Evolutionary conservation across 1,140 invertebrate species (phyloP).

Genomic region (Agrilus planipennis): DNA sequence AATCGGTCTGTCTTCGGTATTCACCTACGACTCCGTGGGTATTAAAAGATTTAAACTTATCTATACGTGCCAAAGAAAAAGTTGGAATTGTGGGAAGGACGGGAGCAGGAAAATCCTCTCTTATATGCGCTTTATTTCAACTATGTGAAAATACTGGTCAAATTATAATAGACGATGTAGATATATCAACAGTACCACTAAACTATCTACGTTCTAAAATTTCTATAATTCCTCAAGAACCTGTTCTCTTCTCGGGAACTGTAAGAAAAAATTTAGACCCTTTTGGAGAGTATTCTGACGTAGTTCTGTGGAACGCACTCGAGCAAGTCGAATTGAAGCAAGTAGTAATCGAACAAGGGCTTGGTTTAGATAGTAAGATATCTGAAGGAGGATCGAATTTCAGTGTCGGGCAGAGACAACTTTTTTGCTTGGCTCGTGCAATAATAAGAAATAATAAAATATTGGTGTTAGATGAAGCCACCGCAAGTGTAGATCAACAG

Average conservation of each 20-base stretch:
- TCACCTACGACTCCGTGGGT: slow-evolving; percentile 49
- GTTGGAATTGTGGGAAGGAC: slow-evolving; percentile 48
- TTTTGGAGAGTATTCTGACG: slow-evolving; percentile 41
- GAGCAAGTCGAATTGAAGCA: slow-evolving; percentile 43
- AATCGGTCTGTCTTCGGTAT: slow-evolving; percentile 53
- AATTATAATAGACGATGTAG: slow-evolving; percentile 46
- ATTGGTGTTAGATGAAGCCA: slow-evolving; percentile 75
- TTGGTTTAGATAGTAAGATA: slow-evolving; percentile 46
- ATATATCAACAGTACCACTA: slow-evolving; percentile 36
- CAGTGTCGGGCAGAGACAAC: slow-evolving; percentile 73
- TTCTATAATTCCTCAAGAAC: slow-evolving; percentile 61
- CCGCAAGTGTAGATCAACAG: slow-evolving; percentile 56
- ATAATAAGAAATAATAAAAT: slow-evolving; percentile 65
- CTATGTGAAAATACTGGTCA: slow-evolving; percentile 46
- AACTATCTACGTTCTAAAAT: slow-evolving; percentile 47
- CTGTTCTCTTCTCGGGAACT: slow-evolving; percentile 55
- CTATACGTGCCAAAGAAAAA: slow-evolving; percentile 50
- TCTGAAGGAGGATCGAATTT: slow-evolving; percentile 67
- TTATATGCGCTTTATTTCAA: slow-evolving; percentile 60
- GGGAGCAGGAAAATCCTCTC: slow-evolving; percentile 56
- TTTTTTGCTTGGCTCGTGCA: slow-evolving; percentile 73
- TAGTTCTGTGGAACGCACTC: slow-evolving; percentile 48
- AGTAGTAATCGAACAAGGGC: slow-evolving; percentile 33
- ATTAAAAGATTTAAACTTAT: slow-evolving; percentile 48
- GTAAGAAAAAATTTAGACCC: slow-evolving; percentile 51